Base-by-base conservation (phyloP, 2,113 vertebrate species). In the Mobula birostris region DNA sequence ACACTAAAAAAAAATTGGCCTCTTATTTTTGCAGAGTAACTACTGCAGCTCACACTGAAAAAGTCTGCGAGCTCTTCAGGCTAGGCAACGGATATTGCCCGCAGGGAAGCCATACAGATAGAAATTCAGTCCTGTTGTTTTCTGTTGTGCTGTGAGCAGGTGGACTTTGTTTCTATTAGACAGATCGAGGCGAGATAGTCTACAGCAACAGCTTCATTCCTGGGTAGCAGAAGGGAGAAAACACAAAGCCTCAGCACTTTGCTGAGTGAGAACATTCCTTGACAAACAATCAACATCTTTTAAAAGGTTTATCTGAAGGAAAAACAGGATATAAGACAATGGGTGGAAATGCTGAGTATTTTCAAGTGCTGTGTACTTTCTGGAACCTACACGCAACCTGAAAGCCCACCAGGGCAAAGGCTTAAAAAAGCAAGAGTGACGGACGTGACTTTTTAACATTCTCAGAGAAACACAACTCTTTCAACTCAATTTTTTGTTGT, bases 311-410 rank as follows among this genome's bases (percentile, higher is more conserved):
- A 70, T 91, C 88, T 68, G 63, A 91, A 91, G 15, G 11, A 70
- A 74, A 72, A 93, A 48, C 90, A 93, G 68, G 90, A 93, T 72
- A 72, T 21, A 93, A 72, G 48, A 74, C 68, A 93, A 74, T 15
- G 36, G 32, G 36, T 2, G 29, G 29, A 90, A 66, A 32, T 36
- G 15, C 61, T 32, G 61, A 32, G 15, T 66, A 68, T 9, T 9
- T 87, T 58, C 12, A 63, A 63, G 58, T 11, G 11, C n/a, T n/a
- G n/a, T 17, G n/a, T 66, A 8, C 61, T 8, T n/a, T 66, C 17
- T n/a, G n/a, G 9, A n/a, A 1, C 61, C 14, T 90, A n/a, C 11
- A 27, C 29, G 56, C 8, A n/a, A 63, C 24, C 0, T 14, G 27
- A n/a, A 63, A n/a, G 29, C 1, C 9, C 11, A 5, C 14, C 29